These are phyloP conservation scores for Sorex maritimensis DNA, from an alignment of 2,797 vertebrate species.

Conservation along the genomic window DNA sequence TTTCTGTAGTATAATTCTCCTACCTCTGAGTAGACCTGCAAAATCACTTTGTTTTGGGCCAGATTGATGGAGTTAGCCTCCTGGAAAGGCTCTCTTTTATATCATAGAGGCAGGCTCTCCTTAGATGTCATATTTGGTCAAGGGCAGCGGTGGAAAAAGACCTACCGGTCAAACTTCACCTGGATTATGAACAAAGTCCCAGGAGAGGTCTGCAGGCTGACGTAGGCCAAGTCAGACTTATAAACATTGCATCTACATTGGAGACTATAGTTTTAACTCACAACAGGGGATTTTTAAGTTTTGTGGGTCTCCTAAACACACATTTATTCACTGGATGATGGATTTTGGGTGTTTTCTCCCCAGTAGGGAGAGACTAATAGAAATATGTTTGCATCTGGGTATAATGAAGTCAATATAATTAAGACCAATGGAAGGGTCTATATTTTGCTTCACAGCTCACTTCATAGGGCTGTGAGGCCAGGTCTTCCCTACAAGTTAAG, in stretches of 20 bases:
- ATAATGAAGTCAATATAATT: background rate
- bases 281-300: accelerated
- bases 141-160: background rate
- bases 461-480: background rate
- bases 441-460: background rate
- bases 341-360: background rate
- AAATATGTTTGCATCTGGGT: background rate
- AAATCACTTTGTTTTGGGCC: background rate
- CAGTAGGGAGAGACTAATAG: background rate
- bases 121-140: background rate
- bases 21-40: background rate
- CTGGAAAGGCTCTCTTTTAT: background rate
- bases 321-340: background rate
- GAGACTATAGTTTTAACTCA: background rate
- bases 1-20: background rate
- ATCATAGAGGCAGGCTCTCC: background rate
- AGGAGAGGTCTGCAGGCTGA: background rate
- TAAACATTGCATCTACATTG: background rate
- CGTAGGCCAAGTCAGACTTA: accelerated
- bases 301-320: background rate
- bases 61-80: background rate
- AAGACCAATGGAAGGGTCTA: background rate
- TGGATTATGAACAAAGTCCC: background rate
- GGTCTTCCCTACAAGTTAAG: background rate
- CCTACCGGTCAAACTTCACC: too few species aligned